Base-by-base conservation (phyloP, 2,113 vertebrate species). In the Himantopus leucocephalus region DNA sequence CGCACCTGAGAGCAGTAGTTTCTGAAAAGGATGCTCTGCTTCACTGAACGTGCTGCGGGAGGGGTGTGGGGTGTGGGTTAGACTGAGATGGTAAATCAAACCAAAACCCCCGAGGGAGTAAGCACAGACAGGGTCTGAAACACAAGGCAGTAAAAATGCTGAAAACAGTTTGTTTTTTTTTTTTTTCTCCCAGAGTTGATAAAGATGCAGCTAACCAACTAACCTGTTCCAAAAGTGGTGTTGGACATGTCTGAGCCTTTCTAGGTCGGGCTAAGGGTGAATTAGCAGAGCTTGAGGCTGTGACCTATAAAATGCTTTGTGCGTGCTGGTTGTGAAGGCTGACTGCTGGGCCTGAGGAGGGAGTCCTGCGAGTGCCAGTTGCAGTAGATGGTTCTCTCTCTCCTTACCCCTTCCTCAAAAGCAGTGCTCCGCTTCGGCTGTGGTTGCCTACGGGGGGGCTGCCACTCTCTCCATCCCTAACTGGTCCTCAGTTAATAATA, bases 261-360 rank as follows among this genome's bases (percentile, higher is more conserved):
- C 66, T 60, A 29, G 2, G 5, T 27, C 53, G 52, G 70, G 39
- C 12, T 50, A 0, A 4, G 3, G 2, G 7, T 7, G 13, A 73
- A 8, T 20, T 73, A 27, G 2, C 17, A 6, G 48, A 37, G 64
- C 59, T 26, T 14, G 8, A 17, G 70, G 9, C 71, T 53, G 17
- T 34, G 47, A 2, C 12, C 21, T 47, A 4, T 82, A 11, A 39
- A 23, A 1, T 22, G 34, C 1, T 0, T 4, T 64, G 23, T 1
- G 0, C 9, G 2, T 15, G 23, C 43, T 14, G 75, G 27, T 1
- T 11, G 55, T 41, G 14, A 11, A 14, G 34, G 29, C 5, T 3
- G 52, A 6, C 23, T 39, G 14, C 27, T 27, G 48, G 20, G 34
- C n/a, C 53, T 8, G 37, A 81, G 30, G 37, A 39, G 22, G 24